phyloP scores from a whole-genome alignment of 2,113 vertebrate genomes.

The Copsychus sechellarum region DNA sequence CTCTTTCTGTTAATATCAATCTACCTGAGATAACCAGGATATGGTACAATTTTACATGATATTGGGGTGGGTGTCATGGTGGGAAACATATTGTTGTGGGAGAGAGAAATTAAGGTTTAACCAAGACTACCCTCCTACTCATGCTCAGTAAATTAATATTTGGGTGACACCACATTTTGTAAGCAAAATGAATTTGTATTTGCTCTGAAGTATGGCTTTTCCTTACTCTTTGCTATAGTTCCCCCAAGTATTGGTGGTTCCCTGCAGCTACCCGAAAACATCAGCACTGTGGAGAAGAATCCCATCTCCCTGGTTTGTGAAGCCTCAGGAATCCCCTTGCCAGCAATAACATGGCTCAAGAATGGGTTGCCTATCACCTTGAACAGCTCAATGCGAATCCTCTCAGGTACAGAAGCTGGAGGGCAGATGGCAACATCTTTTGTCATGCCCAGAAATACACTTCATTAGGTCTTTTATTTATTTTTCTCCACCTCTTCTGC shows the following conservation, averaged over 20 bases:
- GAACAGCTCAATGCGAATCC: constrained; percentile 77
- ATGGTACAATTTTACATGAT: fast-evolving
- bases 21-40: fast-evolving
- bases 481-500: neutral
- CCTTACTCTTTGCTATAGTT: constrained; percentile 70
- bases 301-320: constrained; percentile 88
- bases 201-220: neutral
- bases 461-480: neutral
- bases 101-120: neutral
- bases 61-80: neutral
- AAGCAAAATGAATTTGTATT: neutral
- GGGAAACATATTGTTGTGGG: neutral
- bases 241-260: constrained; percentile 85
- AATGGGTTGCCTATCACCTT: constrained; percentile 80
- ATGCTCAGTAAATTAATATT: neutral
- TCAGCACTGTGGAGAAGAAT: constrained; percentile 90
- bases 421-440: neutral
- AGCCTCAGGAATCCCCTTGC: constrained; percentile 90
- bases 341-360: constrained; percentile 89
- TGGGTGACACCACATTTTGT: neutral
- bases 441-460: neutral
- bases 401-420: constrained; percentile 81
- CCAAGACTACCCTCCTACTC: neutral
- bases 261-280: constrained; percentile 79
- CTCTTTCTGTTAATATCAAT: neutral